Conservation (phyloP, 2,113 vertebrate species). For the Oncorhynchus clarkii region DNA sequence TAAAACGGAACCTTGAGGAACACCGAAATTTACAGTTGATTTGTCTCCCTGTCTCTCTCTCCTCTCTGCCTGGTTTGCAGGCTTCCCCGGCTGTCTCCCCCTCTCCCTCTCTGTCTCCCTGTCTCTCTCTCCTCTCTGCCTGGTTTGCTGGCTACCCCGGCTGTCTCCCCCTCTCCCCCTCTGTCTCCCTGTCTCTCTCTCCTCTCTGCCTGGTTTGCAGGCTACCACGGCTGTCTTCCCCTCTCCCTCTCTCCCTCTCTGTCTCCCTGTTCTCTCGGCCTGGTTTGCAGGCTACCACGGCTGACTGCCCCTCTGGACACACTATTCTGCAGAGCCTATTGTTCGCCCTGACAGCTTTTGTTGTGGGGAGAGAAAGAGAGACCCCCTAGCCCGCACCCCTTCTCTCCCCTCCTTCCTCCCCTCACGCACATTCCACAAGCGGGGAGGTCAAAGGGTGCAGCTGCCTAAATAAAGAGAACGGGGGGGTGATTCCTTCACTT, state of each 20-base stretch:
- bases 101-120: no score
- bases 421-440: conserved; percentile 10
- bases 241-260: conserved; percentile 5
- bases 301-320: conserved; percentile 73
- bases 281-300: conserved; percentile 70
- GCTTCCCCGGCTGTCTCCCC: no score
- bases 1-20: no score
- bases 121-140: no score
- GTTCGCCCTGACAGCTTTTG: conserved; percentile 52
- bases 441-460: conserved; percentile 7
- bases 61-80: no score
- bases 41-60: no score
- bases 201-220: not conserved
- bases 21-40: no score
- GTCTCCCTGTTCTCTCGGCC: conserved; percentile 20
- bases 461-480: conserved; percentile 6
- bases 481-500: conserved; percentile 5
- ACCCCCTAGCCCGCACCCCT: conserved; percentile 49
- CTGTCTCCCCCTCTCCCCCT: no score
- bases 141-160: no score
- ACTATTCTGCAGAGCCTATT: conserved; percentile 71
- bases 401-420: conserved; percentile 46
- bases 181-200: conserved; percentile 3
- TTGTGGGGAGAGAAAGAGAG: not conserved
- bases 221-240: not conserved